Percentiles rank a stretch among this genome's conserved stretches.
phyloP scores from a whole-genome alignment of 2,113 vertebrate genomes.

The Vanacampus margaritifer region DNA sequence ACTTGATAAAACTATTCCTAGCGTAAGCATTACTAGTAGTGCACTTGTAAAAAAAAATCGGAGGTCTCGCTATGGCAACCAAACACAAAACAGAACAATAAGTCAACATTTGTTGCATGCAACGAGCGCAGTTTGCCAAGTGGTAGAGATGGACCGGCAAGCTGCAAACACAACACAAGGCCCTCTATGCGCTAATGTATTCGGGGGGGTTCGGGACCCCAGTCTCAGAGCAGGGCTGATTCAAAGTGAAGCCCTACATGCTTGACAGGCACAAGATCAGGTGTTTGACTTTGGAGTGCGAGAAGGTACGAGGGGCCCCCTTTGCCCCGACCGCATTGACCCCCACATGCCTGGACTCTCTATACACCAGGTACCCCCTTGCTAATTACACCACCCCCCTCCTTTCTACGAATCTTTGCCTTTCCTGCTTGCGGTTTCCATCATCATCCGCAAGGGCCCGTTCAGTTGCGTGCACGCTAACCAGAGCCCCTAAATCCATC shows the following conservation, averaged over 20 bases:
- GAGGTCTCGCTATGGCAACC: constrained; percentile 43
- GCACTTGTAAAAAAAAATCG: not conserved
- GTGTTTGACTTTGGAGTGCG: constrained; percentile 56
- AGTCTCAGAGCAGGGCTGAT: constrained; percentile 19
- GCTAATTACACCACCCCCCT: constrained; percentile 47
- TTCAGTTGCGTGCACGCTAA: constrained; percentile 56
- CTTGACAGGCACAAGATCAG: constrained; percentile 49
- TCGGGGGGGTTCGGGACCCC: constrained; percentile 6
- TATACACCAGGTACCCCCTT: constrained; percentile 60
- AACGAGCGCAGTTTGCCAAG: not conserved
- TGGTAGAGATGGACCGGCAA: not conserved
- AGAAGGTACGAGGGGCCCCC: constrained; percentile 41
- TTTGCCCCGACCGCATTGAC: constrained; percentile 51
- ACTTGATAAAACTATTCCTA: constrained; percentile 36
- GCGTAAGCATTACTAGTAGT: not conserved
- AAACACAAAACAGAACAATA: constrained; percentile 49
- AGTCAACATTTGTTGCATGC: not conserved
- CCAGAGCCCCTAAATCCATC: constrained; percentile 55
- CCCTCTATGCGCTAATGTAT: constrained; percentile 23
- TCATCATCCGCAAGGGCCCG: constrained; percentile 55
- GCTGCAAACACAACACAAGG: constrained; percentile 18
- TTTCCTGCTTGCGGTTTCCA: constrained; percentile 54
- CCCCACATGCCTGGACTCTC: constrained; percentile 50
- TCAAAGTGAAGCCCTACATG: constrained; percentile 36
- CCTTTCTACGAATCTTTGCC: constrained; percentile 28